Percentiles rank a stretch among this genome's conserved stretches.
Conservation (phyloP, 1,140 invertebrate genomes). For the Pararge aegeria region DNA sequence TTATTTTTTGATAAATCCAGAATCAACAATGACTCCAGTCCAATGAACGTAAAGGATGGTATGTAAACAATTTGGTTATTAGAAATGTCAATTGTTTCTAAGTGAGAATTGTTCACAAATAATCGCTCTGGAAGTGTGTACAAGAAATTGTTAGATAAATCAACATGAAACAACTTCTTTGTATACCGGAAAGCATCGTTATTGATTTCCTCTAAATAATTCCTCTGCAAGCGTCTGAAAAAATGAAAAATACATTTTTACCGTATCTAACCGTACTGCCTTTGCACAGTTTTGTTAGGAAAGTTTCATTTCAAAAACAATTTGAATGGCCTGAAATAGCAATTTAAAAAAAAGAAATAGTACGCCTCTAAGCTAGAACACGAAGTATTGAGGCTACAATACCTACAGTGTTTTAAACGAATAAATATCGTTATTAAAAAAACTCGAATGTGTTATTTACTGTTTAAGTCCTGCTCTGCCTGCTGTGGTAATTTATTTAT, state of each 20-base stretch:
- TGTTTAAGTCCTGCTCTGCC: too few species aligned
- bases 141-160: constrained; percentile 87
- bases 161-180: constrained; percentile 84
- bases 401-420: too few species aligned
- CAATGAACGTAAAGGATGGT: constrained; percentile 75
- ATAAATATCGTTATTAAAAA: too few species aligned
- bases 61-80: constrained; percentile 84
- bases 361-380: too few species aligned
- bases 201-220: constrained; percentile 85
- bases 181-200: constrained; percentile 83
- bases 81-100: constrained; percentile 86
- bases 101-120: constrained; percentile 82
- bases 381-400: too few species aligned
- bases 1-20: constrained; percentile 83
- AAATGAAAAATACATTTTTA: not conserved
- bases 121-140: constrained; percentile 80
- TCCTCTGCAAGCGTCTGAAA: constrained; percentile 86
- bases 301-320: not conserved
- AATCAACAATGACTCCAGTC: constrained; percentile 78
- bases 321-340: not conserved
- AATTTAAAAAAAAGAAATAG: too few species aligned
- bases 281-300: not conserved
- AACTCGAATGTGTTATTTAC: too few species aligned
- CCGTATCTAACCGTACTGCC: not conserved
- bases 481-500: too few species aligned